Evolutionary conservation across 2,797 vertebrate genomes (phyloP).

Genomic region (Oreonectes daqikongensis): DNA sequence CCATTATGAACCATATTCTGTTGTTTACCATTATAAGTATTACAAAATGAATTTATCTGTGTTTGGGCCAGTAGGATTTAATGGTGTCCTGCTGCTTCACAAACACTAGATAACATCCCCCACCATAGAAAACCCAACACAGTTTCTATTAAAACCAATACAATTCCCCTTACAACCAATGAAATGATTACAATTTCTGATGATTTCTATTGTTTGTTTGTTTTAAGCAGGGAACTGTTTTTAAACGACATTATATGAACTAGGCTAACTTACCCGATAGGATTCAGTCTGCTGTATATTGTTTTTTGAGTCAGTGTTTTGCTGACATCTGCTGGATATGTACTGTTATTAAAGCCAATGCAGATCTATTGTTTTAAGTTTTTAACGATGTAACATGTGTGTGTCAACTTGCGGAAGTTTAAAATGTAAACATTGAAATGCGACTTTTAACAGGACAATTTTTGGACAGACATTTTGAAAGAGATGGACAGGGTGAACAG

Average conservation of each 20-base stretch:
- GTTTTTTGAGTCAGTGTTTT: neutral
- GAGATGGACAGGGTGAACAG: neutral
- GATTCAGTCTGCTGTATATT: neutral
- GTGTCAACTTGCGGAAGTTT: neutral
- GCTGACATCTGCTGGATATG: slow-evolving; percentile 38
- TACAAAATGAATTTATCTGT: no score
- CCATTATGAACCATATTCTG: neutral
- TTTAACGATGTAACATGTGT: neutral
- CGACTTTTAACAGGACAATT: neutral
- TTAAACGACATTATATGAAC: neutral
- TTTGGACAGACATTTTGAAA: no score
- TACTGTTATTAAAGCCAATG: neutral
- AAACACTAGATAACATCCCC: no score
- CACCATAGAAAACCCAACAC: neutral
- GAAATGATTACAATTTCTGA: no score
- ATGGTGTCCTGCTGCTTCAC: no score
- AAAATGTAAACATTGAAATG: neutral
- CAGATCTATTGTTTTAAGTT: neutral
- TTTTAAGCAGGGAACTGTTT: neutral
- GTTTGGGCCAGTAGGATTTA: no score
- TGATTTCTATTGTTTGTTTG: neutral
- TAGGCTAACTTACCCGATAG: no score
- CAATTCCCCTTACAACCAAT: neutral
- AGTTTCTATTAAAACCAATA: neutral
- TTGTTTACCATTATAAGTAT: neutral